Percentiles rank a stretch among this genome's conserved stretches.
Evolutionary conservation across 2,888 invertebrate genomes (phyloP).

Genomic region (Hipparchia sbordonii): DNA sequence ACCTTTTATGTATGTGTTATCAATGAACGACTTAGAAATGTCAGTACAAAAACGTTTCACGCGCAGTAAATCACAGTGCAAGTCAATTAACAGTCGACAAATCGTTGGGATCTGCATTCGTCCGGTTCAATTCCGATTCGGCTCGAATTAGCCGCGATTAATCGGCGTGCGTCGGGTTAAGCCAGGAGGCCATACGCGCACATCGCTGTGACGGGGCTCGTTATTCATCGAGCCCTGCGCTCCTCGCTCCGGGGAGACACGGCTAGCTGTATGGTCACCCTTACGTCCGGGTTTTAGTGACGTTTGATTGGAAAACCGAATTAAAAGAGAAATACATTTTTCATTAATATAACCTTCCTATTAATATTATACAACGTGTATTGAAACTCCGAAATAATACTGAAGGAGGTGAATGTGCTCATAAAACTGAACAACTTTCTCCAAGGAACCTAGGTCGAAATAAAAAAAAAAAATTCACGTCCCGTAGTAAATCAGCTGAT

Average conservation of each 20-base stretch:
- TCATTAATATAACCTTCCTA: too few relatives aligned
- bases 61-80: slow-evolving; percentile 57
- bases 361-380: too few relatives aligned
- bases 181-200: slow-evolving; percentile 65
- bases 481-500: too few relatives aligned
- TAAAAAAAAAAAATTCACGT: too few relatives aligned
- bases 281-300: slow-evolving; percentile 49
- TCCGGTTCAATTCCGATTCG: slow-evolving; percentile 80
- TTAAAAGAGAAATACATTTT: neutral
- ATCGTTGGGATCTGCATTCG: slow-evolving; percentile 80
- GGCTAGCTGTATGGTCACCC: slow-evolving; percentile 55
- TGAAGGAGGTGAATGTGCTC: too few relatives aligned
- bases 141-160: slow-evolving; percentile 81
- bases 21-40: neutral
- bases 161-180: slow-evolving; percentile 75
- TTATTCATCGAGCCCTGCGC: slow-evolving; percentile 76
- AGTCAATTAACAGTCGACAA: slow-evolving; percentile 75
- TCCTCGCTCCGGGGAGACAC: slow-evolving; percentile 59
- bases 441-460: too few relatives aligned
- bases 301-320: slow-evolving; percentile 15
- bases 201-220: slow-evolving; percentile 79
- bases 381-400: too few relatives aligned
- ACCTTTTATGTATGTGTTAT: too few relatives aligned
- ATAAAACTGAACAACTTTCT: too few relatives aligned
- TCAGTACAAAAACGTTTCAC: slow-evolving; percentile 11